Percentiles rank a stretch among this genome's conserved stretches.
Evolutionary conservation across 2,113 vertebrate genomes (phyloP).

Genomic region (Epinephelus moara): DNA sequence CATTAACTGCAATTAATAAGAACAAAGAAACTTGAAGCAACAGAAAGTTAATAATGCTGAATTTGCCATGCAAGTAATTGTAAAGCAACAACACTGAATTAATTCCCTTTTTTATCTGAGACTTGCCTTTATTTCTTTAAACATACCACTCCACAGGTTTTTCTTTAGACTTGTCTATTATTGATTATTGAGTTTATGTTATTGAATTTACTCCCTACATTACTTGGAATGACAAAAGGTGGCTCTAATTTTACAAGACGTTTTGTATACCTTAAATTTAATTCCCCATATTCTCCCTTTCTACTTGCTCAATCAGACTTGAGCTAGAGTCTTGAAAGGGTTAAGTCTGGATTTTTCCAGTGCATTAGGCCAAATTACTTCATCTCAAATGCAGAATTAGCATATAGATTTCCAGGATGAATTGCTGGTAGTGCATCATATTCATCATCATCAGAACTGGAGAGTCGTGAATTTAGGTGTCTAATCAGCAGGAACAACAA

Average conservation of each 20-base stretch:
- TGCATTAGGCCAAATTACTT: constrained; percentile 56
- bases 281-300: not conserved
- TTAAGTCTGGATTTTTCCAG: constrained; percentile 43
- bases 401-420: constrained; percentile 45
- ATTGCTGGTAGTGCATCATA: constrained; percentile 21
- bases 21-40: not conserved
- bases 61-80: not conserved
- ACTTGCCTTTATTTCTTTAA: not conserved
- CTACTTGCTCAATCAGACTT: not conserved
- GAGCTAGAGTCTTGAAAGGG: constrained; percentile 7
- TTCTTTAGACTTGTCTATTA: not conserved
- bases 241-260: no score
- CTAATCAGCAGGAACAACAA: constrained; percentile 63
- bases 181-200: not conserved
- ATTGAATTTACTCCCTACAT: not conserved
- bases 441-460: constrained; percentile 59
- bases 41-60: not conserved
- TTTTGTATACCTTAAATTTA: not conserved
- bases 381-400: constrained; percentile 50
- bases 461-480: constrained; percentile 33
- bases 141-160: not conserved
- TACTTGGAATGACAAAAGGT: not conserved
- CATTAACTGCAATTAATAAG: not conserved
- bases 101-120: not conserved
- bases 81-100: not conserved